A percentile compares a stretch with the other conserved stretches of the same genome.
Conservation (phyloP, 2,113 vertebrate species). For the Microcebus murinus region DNA sequence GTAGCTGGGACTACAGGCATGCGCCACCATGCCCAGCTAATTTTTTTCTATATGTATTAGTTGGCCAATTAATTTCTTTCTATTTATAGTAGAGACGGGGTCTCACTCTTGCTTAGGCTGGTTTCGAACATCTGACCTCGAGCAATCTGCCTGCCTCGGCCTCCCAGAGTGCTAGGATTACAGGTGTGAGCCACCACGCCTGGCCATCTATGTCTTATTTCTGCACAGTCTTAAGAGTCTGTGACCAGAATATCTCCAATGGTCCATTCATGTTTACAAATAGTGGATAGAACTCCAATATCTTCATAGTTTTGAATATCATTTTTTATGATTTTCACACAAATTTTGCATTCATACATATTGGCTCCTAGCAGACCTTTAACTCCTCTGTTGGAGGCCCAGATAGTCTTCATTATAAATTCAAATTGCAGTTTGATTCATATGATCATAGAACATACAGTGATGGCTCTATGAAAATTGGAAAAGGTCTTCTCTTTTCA, state of each 20-base stretch:
- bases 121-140: no score
- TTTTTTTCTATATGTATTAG: no score
- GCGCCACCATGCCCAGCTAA: no score
- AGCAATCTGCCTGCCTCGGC: no score
- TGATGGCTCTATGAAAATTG: constrained; percentile 1
- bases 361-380: not conserved
- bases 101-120: no score
- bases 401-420: not conserved
- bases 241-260: not conserved
- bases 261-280: constrained; percentile 1
- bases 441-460: not conserved
- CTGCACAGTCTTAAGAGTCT: not conserved
- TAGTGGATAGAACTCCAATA: not conserved
- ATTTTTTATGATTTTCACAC: constrained; percentile 3
- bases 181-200: no score
- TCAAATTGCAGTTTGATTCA: not conserved
- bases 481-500: not conserved
- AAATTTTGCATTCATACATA: not conserved
- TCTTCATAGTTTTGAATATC: not conserved
- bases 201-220: not conserved
- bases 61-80: no score
- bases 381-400: not conserved
- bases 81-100: no score
- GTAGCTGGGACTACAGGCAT: no score
- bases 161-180: no score